phyloP scores from a whole-genome alignment of 2,113 vertebrate species.

The Coptodon rendalli region DNA sequence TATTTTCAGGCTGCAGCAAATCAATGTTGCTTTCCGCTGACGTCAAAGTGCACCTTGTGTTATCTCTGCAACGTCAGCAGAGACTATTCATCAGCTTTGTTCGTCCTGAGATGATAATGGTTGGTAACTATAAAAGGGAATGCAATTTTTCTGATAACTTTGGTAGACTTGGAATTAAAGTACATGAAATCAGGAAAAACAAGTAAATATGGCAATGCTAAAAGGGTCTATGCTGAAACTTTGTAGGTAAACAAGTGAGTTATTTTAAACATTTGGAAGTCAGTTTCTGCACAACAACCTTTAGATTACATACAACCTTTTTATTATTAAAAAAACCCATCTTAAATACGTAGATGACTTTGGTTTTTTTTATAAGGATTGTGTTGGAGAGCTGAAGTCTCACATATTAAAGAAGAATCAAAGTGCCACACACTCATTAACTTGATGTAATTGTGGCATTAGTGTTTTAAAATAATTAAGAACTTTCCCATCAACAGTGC shows the following conservation, averaged over 20 bases:
- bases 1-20: not conserved
- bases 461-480: not conserved
- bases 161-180: not conserved
- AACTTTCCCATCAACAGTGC: not conserved
- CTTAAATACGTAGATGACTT: rapidly evolving
- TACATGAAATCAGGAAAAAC: rapidly evolving
- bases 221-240: not conserved
- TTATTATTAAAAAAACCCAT: not conserved
- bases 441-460: not conserved
- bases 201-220: not conserved
- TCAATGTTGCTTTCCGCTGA: not conserved
- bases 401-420: not conserved
- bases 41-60: not conserved
- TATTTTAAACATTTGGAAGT: not conserved
- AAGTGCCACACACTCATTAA: not conserved
- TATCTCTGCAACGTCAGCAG: not conserved
- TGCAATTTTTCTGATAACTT: rapidly evolving
- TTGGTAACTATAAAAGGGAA: not conserved
- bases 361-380: not conserved
- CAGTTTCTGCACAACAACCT: not conserved
- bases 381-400: not conserved
- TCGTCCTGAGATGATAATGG: not conserved
- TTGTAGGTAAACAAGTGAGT: not conserved
- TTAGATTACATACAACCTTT: not conserved
- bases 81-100: not conserved